Evolutionary conservation across 2,797 vertebrate genomes (phyloP).

Genomic region (Mormyrus hasselquistii): DNA sequence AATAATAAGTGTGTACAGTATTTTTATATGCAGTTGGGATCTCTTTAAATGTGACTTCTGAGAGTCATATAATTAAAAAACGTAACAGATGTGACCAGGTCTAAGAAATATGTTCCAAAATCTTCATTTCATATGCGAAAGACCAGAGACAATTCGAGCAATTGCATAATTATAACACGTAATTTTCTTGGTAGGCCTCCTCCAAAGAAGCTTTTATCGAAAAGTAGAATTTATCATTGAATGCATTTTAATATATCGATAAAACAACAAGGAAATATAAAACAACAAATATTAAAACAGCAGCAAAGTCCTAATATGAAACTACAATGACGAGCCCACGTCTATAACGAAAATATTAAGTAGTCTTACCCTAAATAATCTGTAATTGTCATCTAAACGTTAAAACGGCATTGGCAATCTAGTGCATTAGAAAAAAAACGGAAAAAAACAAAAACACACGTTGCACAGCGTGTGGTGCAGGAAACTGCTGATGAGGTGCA

Average conservation of each 20-base stretch:
- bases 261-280: background rate
- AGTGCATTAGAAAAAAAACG: background rate
- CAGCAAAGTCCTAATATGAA: background rate
- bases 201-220: background rate
- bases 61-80: background rate
- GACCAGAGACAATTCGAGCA: background rate
- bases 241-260: background rate
- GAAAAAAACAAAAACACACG: background rate
- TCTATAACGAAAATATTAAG: background rate
- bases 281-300: background rate
- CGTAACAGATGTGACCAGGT: background rate
- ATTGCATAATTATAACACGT: background rate
- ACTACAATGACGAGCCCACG: background rate
- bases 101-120: background rate
- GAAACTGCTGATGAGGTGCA: constrained; percentile 31
- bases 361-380: background rate
- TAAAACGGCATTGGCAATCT: background rate
- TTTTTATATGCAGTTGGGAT: background rate
- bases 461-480: constrained; percentile 4
- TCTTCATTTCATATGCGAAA: background rate
- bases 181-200: background rate
- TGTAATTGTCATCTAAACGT: background rate
- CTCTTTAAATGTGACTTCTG: background rate
- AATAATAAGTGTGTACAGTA: background rate
- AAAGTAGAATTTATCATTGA: background rate